phyloP scores from a whole-genome alignment of 2,888 invertebrate species.

The Mesoligia furuncula region DNA sequence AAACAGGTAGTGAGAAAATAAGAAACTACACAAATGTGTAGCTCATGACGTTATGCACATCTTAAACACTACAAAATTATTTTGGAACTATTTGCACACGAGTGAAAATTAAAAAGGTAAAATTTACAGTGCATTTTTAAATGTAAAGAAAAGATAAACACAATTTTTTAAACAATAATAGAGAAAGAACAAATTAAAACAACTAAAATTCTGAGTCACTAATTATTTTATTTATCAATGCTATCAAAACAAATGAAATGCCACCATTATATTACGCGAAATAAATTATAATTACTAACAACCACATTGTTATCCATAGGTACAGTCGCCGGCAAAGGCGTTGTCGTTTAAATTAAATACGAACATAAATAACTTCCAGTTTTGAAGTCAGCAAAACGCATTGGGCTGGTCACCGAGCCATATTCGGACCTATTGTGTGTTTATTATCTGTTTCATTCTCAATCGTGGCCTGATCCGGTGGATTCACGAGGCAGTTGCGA shows the following conservation, averaged over 20 bases:
- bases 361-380: conserved; percentile 35
- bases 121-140: too few species aligned
- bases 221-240: background rate
- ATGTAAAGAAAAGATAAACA: background rate
- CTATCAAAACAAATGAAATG: background rate
- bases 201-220: background rate
- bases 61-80: too few species aligned
- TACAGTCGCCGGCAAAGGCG: conserved; percentile 4
- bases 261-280: background rate
- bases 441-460: conserved; percentile 42
- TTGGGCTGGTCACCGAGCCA: conserved; percentile 33
- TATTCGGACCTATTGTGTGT: conserved; percentile 52
- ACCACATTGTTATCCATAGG: conserved; percentile 25
- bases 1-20: too few species aligned
- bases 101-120: too few species aligned
- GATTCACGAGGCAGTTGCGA: conserved; percentile 7
- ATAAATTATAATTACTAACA: conserved; percentile 3
- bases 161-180: background rate
- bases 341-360: conserved; percentile 17
- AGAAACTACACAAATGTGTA: too few species aligned
- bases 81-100: too few species aligned
- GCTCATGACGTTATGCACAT: too few species aligned
- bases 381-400: conserved; percentile 27
- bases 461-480: conserved; percentile 21
- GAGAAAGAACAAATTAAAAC: background rate